Evolutionary conservation across 2,888 invertebrate genomes (phyloP).

Genomic region (Pomacea canaliculata): DNA sequence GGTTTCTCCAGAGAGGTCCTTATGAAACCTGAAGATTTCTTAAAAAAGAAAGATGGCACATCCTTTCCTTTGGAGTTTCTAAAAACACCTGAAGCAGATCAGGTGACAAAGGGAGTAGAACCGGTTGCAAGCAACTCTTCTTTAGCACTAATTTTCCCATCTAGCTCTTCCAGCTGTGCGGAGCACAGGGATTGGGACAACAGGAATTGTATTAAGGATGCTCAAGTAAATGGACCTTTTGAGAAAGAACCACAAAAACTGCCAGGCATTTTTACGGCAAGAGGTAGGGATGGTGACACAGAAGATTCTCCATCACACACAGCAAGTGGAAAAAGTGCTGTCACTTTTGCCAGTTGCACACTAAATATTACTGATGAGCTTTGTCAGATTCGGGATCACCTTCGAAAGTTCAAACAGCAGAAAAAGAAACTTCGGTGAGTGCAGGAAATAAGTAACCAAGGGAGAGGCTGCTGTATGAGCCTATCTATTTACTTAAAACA

Average conservation of each 20-base stretch:
- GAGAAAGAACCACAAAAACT: not conserved
- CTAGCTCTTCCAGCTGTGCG: not conserved
- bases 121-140: not conserved
- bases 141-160: not conserved
- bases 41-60: constrained; percentile 30
- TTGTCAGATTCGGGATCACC: constrained; percentile 50
- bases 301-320: constrained; percentile 21
- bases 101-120: not conserved
- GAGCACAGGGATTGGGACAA: not conserved
- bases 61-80: constrained; percentile 10
- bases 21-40: constrained; percentile 38
- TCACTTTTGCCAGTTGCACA: constrained; percentile 23
- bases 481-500: no score
- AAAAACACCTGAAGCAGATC: not conserved
- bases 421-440: constrained; percentile 57
- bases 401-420: constrained; percentile 51
- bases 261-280: constrained; percentile 24
- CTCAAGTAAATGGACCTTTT: not conserved
- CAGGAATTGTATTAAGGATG: not conserved
- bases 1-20: constrained; percentile 13
- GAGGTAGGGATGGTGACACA: constrained; percentile 20
- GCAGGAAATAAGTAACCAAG: not conserved
- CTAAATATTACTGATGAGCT: constrained; percentile 44
- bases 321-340: constrained; percentile 14
- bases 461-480: no score